phyloP scores from a whole-genome alignment of 2,113 vertebrate species.

The Azemiops feae region DNA sequence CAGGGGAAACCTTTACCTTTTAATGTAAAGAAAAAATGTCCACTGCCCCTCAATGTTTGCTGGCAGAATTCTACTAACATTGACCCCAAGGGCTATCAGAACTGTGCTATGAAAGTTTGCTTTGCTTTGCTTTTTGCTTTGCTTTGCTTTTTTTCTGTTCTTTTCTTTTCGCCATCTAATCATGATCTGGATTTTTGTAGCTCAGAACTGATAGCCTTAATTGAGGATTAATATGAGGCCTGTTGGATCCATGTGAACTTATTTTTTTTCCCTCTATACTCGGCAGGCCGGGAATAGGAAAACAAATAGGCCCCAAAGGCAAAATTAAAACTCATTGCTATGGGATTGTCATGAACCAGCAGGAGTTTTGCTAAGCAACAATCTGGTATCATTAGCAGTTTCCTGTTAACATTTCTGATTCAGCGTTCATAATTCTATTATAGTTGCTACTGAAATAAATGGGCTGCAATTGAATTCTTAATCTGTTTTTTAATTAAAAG shows the following conservation, averaged over 20 bases:
- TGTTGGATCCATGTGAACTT: not conserved
- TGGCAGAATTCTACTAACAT: not conserved
- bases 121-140: not conserved
- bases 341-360: not conserved
- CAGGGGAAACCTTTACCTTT: not conserved
- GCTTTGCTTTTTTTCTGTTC: not conserved
- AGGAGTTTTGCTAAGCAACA: not conserved
- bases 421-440: not conserved
- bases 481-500: not conserved
- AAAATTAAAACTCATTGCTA: not conserved
- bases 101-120: not conserved
- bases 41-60: not conserved
- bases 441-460: not conserved
- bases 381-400: not conserved
- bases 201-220: not conserved
- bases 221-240: not conserved
- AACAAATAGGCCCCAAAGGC: not conserved
- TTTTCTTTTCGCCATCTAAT: not conserved
- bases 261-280: not conserved
- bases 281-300: not conserved
- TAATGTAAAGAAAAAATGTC: not conserved
- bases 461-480: not conserved
- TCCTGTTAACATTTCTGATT: not conserved
- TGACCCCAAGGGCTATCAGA: not conserved
- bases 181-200: not conserved